These are phyloP conservation scores for Cariama cristata DNA, from an alignment of 2,113 vertebrate species.

Conservation along the genomic window DNA sequence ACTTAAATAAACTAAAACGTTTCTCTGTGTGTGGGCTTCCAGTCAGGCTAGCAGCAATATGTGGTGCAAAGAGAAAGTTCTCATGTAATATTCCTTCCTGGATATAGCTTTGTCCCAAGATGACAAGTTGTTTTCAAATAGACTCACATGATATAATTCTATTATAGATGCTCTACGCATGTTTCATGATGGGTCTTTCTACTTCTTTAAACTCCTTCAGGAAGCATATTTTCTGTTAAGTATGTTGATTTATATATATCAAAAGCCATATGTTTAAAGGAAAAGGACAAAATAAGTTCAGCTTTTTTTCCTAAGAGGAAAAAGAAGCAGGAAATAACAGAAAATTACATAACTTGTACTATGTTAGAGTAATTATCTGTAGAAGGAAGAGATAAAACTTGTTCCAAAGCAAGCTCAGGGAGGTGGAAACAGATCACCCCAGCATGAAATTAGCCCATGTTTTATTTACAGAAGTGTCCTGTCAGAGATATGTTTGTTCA, in stretches of 20 bases:
- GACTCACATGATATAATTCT: not conserved
- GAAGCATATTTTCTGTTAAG: not conserved
- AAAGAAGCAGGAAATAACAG: not conserved
- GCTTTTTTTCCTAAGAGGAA: not conserved
- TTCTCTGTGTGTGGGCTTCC: not conserved
- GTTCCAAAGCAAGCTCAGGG: not conserved
- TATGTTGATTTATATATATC: not conserved
- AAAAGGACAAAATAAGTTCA: not conserved
- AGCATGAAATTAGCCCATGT: not conserved
- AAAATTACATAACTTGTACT: not conserved
- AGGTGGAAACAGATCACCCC: not conserved
- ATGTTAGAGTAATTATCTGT: not conserved
- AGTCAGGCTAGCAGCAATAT: not conserved
- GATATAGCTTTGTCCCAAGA: not conserved
- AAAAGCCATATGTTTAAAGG: not conserved
- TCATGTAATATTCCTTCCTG: not conserved
- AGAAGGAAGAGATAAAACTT: not conserved
- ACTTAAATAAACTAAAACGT: slow-evolving; percentile 14
- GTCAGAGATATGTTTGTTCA: not conserved
- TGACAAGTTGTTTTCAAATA: slow-evolving; percentile 16
- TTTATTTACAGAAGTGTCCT: not conserved
- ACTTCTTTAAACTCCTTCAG: not conserved
- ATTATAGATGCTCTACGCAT: not conserved
- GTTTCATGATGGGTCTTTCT: not conserved
- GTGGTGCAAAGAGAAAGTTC: not conserved